phyloP scores from a whole-genome alignment of 1,140 invertebrate species.

The Diplogasteroides magnus region DNA sequence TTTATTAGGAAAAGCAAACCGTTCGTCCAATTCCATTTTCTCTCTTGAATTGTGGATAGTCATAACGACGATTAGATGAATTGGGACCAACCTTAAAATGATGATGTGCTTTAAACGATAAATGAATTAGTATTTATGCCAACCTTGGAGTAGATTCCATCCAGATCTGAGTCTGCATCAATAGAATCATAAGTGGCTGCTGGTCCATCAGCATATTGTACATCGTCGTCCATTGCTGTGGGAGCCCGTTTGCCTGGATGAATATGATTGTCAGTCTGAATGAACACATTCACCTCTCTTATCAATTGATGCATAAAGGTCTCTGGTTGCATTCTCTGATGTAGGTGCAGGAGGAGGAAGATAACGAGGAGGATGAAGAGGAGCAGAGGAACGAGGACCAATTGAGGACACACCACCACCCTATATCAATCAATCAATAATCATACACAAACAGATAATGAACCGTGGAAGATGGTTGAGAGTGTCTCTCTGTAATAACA shows the following conservation, averaged over 20 bases:
- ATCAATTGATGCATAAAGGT: background rate
- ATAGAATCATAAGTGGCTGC: background rate
- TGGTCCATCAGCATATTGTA: background rate
- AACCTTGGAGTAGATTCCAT: background rate
- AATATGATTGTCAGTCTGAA: too few relatives aligned
- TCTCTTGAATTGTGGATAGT: background rate
- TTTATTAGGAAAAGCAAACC: too few relatives aligned
- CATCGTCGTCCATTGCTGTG: too few relatives aligned
- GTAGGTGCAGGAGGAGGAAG: background rate
- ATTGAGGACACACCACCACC: too few relatives aligned
- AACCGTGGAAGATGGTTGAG: background rate
- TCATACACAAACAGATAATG: background rate
- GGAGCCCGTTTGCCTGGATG: too few relatives aligned
- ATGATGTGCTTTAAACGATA: too few relatives aligned
- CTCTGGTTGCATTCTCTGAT: background rate
- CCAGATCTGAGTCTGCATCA: background rate
- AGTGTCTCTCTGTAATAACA: background rate
- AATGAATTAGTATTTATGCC: too few relatives aligned
- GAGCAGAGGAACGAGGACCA: background rate
- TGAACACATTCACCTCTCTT: conserved; percentile 1
- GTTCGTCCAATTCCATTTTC: background rate
- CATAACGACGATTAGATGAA: background rate
- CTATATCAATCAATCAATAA: background rate
- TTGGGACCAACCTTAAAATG: too few relatives aligned
- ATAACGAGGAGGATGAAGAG: background rate